Evolutionary conservation across 2,888 invertebrate genomes (phyloP), one percentile per base, ranked within the genome.

Genomic region (Eristalinus aeneus): DNA sequence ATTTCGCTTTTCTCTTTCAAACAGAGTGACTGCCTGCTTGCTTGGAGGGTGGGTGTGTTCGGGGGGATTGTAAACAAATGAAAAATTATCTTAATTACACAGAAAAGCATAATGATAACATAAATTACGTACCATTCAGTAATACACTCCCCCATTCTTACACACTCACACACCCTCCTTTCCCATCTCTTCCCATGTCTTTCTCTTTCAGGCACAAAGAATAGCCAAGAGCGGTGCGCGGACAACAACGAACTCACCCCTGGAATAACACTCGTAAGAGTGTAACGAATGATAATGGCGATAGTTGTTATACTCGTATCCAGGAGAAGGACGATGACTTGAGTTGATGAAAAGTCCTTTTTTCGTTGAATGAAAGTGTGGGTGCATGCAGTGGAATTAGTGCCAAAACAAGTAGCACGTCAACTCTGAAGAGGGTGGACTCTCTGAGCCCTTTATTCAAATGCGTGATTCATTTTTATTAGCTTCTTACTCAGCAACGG

Each of bases 41-140:
- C 27, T 22, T 23, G 36, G 12, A 31, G 3, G 20, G 12, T 27
- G 12, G n/a, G 34, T 22, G 20, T 58, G n/a, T 34, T 23, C 16
- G 27, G 56, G 46, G 54, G 58, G 64, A 73, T 65, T 71, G 69
- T 68, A 79, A 69, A 79, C 75, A 79, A 84, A 84, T 84, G 74
- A 79, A 84, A 84, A 84, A 84, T 84, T 84, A 84, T 84, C 79
- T 79, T 84, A 79, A 84, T 84, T 84, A 84, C 69, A 79, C 64
- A 75, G 65, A 75, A 74, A 79, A 75, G 79, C 65, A 61, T 61
- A 79, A 84, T 79, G 74, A 83, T 84, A 84, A 84, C 83, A 84
- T 75, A 79, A 84, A 84, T 84, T 84, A 79, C 65, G 69, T 84
- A 79, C 65, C 75, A 75, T 84, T 84, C 69, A 75, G 75, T 63